These are phyloP conservation scores for Pseudolaguvia tuberculata DNA, from an alignment of 2,113 vertebrate species.

Conservation along the genomic window DNA sequence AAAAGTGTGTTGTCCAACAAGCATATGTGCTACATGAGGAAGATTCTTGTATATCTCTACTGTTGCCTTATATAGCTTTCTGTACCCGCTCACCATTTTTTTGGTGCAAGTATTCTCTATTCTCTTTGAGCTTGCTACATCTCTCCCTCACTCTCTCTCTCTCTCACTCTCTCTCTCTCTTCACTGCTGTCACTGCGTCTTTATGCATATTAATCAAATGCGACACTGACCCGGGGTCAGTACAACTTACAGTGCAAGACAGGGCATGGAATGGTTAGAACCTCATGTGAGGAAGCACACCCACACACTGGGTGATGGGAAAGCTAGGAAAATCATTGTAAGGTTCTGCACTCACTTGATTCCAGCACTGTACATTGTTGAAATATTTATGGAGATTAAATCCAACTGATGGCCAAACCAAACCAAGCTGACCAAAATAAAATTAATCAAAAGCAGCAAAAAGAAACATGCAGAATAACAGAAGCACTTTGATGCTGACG, in stretches of 20 bases:
- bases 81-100: background rate
- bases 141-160: background rate
- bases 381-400: conserved; percentile 44
- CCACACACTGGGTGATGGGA: background rate
- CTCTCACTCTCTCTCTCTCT: background rate
- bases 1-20: background rate
- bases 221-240: conserved; percentile 30
- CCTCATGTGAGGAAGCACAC: background rate
- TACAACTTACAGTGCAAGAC: conserved; percentile 13
- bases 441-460: conserved; percentile 11
- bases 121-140: too few relatives aligned
- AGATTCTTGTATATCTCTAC: background rate
- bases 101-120: background rate
- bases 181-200: conserved; percentile 5
- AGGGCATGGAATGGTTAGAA: conserved; percentile 11
- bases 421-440: background rate
- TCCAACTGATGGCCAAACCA: conserved; percentile 24
- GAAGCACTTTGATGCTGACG: background rate
- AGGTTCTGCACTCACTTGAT: conserved; percentile 25
- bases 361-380: conserved; percentile 14
- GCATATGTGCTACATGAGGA: background rate
- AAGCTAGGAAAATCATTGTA: conserved; percentile 46
- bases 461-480: background rate
- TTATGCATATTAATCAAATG: conserved; percentile 48
- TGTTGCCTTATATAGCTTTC: background rate